Evolutionary conservation across 2,888 invertebrate species (phyloP), one percentile per base, ranked within the genome.

Genomic region (Metellina segmentata): DNA sequence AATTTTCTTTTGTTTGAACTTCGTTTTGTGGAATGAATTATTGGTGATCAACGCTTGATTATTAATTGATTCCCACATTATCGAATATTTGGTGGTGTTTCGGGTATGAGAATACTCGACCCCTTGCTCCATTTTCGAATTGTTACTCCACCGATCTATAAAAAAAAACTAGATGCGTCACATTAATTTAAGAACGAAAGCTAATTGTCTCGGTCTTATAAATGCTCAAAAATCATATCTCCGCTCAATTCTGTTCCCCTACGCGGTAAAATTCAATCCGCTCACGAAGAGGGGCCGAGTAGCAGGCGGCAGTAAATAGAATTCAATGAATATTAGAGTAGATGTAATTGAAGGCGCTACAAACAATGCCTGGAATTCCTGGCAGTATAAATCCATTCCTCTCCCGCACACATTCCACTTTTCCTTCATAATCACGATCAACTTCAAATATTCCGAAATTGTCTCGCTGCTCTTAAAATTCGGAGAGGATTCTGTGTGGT

Each of bases 391-490:
- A 83, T 78, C 79, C 52, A 19, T 49, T 61, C 72, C 72, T 83
- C 83, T 71, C 74, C 53, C 20, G 7, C 53, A 53, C 51, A 20
- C 71, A 71, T 51, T 81, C 81, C 82, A 52, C 88, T 81, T 49
- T 51, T 49, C 78, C 78, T 34, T 77, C 51, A 69, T 70, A 78
- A 78, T 78, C 70, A 78, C 77, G 86, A 86, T 78, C 85, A 85
- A 86, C 86, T 86, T 82, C 82, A 89, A 89, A 89, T 82, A 89
- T 82, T 89, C 77, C 70, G 77, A 77, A 89, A 89, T 89, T 89
- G 77, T 89, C 82, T 82, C 75, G 51, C 88, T 34, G 19, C 49
- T 70, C 8, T 51, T 11, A 48, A n/a, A 13, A 7, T 16, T 72
- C 75, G 49, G 20, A 52, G 13, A 19, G 19, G 52, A 78, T 48